Percentiles rank a stretch among this genome's conserved stretches.
Conservation (phyloP, 2,113 vertebrate species). For the Spermophilus dauricus region DNA sequence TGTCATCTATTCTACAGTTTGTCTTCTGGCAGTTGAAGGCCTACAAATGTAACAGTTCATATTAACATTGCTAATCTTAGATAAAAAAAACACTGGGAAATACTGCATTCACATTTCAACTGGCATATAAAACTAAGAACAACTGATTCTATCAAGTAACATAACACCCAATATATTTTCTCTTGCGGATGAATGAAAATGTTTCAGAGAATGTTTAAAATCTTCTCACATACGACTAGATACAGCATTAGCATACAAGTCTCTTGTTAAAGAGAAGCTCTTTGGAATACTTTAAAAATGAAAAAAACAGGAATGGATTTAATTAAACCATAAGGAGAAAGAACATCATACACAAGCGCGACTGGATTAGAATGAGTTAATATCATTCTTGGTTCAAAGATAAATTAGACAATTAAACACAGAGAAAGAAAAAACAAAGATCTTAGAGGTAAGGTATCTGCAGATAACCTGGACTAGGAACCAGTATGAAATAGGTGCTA, state of each 20-base stretch:
- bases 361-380: not conserved
- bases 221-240: conserved; percentile 68
- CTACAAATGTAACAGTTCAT: conserved; percentile 85
- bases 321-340: not conserved
- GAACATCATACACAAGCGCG: not conserved
- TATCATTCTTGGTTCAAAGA: not conserved
- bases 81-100: conserved; percentile 78
- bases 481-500: not conserved
- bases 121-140: conserved; percentile 77
- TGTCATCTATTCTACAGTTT: conserved; percentile 84
- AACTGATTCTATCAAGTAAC: conserved; percentile 84
- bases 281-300: not conserved
- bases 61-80: conserved; percentile 88
- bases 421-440: not conserved
- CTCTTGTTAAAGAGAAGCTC: not conserved
- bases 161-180: conserved; percentile 73
- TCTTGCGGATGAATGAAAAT: conserved; percentile 77
- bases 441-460: not conserved
- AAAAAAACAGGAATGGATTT: not conserved
- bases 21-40: conserved; percentile 82
- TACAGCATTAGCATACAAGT: not conserved
- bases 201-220: conserved; percentile 76
- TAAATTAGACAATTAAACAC: not conserved
- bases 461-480: not conserved
- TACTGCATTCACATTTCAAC: conserved; percentile 78